Conservation (phyloP, 2,888 invertebrate species). For the Eupithecia tripunctaria region DNA sequence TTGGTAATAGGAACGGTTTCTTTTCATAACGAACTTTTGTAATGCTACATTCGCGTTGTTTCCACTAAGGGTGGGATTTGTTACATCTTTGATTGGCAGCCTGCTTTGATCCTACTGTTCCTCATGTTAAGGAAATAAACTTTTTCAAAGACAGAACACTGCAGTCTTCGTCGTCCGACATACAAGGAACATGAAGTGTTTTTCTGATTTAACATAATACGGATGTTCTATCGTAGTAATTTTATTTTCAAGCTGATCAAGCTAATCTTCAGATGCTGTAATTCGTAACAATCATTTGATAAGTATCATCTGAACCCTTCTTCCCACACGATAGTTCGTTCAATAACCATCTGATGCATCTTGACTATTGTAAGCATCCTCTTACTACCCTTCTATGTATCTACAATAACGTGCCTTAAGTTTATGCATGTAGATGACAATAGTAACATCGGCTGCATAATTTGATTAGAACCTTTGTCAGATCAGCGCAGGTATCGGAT, state of each 20-base stretch:
- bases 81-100: conserved; percentile 69
- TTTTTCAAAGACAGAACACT: conserved; percentile 42
- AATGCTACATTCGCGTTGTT: conserved; percentile 81
- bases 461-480: conserved; percentile 83
- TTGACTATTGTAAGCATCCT: conserved; percentile 69
- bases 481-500: conserved; percentile 78
- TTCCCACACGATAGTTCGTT: conserved; percentile 77
- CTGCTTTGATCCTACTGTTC: conserved; percentile 72
- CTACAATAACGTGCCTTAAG: conserved; percentile 78
- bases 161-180: not conserved
- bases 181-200: not conserved
- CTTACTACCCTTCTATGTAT: conserved; percentile 71
- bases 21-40: conserved; percentile 83
- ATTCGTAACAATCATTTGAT: conserved; percentile 84
- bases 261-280: conserved; percentile 67
- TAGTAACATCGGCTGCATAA: conserved; percentile 81
- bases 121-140: conserved; percentile 53
- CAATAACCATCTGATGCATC: conserved; percentile 74
- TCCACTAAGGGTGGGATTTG: conserved; percentile 78
- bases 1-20: conserved; percentile 82
- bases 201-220: not conserved
- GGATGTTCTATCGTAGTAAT: conserved; percentile 31
- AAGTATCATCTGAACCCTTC: conserved; percentile 81
- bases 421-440: conserved; percentile 81
- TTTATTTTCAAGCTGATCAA: conserved; percentile 32